Evolutionary conservation across 2,113 vertebrate species (phyloP).

Genomic region (Tor tambroides): DNA sequence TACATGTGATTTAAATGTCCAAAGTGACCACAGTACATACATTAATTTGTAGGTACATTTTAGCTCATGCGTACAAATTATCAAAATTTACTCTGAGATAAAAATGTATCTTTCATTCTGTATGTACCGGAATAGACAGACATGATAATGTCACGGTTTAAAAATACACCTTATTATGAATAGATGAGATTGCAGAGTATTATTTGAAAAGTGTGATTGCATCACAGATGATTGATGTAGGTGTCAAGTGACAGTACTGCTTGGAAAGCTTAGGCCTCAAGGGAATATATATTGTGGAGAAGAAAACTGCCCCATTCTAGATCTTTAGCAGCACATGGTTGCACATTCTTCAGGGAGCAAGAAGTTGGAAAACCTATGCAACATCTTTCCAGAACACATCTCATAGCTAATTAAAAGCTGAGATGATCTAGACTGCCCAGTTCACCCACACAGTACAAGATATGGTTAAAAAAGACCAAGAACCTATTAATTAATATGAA

Average conservation of each 20-base stretch:
- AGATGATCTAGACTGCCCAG: background rate
- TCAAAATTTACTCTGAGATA: background rate
- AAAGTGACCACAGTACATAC: too few species aligned
- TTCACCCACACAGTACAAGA: conserved; percentile 9
- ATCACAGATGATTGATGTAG: background rate
- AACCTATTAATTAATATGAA: conserved; percentile 23
- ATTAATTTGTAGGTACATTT: too few species aligned
- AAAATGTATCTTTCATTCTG: background rate
- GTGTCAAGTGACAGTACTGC: background rate
- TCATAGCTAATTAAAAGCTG: conserved; percentile 30
- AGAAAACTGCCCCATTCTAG: background rate
- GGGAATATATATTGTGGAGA: background rate
- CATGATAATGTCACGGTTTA: background rate
- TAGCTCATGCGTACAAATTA: background rate
- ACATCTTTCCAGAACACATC: conserved; percentile 3
- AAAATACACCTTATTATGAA: background rate
- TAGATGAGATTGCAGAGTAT: background rate
- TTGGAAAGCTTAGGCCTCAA: background rate
- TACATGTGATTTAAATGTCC: too few species aligned
- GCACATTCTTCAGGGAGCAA: background rate
- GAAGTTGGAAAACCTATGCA: background rate
- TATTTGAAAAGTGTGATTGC: conserved; percentile 4
- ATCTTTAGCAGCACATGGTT: conserved; percentile 2
- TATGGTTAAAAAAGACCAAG: background rate
- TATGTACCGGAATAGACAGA: background rate